Percentiles rank a stretch among this genome's conserved stretches.
These are phyloP conservation scores for Anguilla megastoma DNA, from an alignment of 2,797 vertebrate genomes.

Conservation along the genomic window DNA sequence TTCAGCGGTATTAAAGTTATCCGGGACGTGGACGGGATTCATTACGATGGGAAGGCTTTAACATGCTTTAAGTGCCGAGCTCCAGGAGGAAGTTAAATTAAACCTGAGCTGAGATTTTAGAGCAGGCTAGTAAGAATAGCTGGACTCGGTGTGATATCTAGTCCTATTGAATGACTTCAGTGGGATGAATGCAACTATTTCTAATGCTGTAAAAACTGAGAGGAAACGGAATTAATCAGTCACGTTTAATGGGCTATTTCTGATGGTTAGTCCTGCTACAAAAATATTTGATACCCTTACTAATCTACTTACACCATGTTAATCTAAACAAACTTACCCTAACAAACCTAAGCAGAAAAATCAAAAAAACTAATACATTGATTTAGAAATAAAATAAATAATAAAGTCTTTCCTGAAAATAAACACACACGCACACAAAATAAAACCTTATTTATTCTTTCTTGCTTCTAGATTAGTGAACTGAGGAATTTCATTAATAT, in stretches of 20 bases:
- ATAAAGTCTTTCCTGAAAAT: background rate
- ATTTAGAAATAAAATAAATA: background rate
- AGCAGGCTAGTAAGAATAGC: background rate
- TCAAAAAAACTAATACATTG: background rate
- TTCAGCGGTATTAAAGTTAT: background rate
- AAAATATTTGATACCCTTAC: background rate
- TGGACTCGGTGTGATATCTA: background rate
- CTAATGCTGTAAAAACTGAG: background rate
- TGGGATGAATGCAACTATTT: background rate
- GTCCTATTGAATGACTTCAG: background rate
- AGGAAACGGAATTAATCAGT: background rate
- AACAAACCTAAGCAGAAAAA: background rate
- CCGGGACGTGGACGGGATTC: background rate
- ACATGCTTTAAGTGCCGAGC: background rate
- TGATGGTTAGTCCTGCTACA: background rate
- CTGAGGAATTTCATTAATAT: background rate
- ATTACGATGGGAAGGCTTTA: background rate
- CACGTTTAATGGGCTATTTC: background rate
- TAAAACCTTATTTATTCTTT: background rate
- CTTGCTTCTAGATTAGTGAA: background rate
- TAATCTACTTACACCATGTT: background rate
- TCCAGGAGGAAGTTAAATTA: slow-evolving; percentile 1
- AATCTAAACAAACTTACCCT: background rate
- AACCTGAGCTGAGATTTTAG: background rate
- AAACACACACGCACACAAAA: background rate